Base-by-base conservation (phyloP, 2,797 vertebrate genomes). In the Gymnocypris eckloni region DNA sequence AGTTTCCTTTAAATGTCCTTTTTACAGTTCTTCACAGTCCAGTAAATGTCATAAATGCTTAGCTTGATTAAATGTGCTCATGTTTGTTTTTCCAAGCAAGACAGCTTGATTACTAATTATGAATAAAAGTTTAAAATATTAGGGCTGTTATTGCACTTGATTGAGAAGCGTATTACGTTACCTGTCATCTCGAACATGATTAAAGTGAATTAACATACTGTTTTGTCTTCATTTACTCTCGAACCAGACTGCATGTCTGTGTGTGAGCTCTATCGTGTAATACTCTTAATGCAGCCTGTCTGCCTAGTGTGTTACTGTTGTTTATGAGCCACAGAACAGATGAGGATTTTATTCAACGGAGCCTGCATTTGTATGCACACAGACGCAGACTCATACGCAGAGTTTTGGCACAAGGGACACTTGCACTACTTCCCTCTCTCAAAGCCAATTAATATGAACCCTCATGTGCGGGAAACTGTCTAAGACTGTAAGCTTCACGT, bases 401-500 rank as follows among this genome's bases (percentile, higher is more conserved):
- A 39, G 16, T 70, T 39, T 81, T 50, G 69, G 70, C 83, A 73
- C n/a, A 54, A 11, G 59, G 64, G 82, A 85, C 82, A 25, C 25
- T 45, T 75, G 59, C 82, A 61, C 67, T 61, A 77, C 83, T 82
- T 75, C 83, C 48, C 28, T 82, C 50, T 86, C 52, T 85, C 86
- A 88, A 82, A 88, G 85, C 85, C 89, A 89, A 85, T 89, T 89
- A 88, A 77, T 81, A 88, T 70, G 71, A 83, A 83, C 82, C 20
- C 67, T 84, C 56, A 86, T 82, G 86, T 82, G 85, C 66, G 33
- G 85, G 52, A 56, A 83, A 45, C 69, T 50, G 25, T 73, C 69
- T 41, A 25, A 83, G 76, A 79, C 75, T 43, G 33, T 70, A 33
- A 70, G 83, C 48, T 22, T 39, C 1, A n/a, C 37, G 45, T 59